These are phyloP conservation scores for Dromius quadrimaculatus DNA, from an alignment of 2,888 invertebrate species.

Conservation along the genomic window DNA sequence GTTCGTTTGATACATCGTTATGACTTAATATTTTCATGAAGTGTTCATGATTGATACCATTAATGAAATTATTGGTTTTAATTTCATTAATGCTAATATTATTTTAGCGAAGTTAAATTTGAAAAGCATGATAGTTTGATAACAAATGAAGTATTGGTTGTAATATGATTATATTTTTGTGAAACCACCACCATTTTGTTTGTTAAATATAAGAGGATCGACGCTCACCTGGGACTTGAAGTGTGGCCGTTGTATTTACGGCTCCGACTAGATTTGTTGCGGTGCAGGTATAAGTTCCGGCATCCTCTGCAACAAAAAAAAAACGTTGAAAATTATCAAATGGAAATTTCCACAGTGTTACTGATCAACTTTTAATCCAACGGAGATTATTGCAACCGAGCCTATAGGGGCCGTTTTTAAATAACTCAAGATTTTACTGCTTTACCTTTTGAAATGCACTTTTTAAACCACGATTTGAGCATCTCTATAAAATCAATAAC, in stretches of 20 bases:
- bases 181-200: constrained; percentile 48
- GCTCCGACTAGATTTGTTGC: constrained; percentile 79
- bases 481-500: no score
- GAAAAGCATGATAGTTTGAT: background rate
- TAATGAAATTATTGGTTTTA: no score
- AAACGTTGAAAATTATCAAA: no score
- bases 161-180: background rate
- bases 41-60: constrained; percentile 7
- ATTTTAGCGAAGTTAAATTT: constrained; percentile 21
- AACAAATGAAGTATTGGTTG: constrained; percentile 22
- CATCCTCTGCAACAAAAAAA: constrained; percentile 74
- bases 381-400: no score
- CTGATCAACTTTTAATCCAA: no score
- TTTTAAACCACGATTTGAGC: background rate
- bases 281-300: constrained; percentile 80
- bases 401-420: no score
- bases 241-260: constrained; percentile 74
- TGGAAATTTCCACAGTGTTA: no score
- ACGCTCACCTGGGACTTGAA: constrained; percentile 79
- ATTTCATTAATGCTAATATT: no score
- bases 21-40: constrained; percentile 27
- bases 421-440: no score
- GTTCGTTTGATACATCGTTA: constrained; percentile 24
- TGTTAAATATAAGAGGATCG: constrained; percentile 68
- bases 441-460: background rate